A percentile compares a stretch with the other conserved stretches of the same genome.
Evolutionary conservation across 2,797 vertebrate species (phyloP).

Genomic region (Centroberyx gerrardi): DNA sequence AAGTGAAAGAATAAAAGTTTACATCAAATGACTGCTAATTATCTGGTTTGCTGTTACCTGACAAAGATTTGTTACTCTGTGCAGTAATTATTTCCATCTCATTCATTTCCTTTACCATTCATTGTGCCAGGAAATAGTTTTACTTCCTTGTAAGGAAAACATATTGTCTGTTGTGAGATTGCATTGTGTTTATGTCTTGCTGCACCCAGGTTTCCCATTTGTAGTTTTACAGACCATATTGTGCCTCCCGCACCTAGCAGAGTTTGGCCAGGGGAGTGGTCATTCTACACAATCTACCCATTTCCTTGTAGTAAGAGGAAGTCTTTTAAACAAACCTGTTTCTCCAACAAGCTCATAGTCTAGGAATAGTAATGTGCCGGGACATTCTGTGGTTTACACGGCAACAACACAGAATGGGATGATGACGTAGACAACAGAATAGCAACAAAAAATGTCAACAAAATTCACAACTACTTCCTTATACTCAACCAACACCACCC

Average conservation of each 20-base stretch:
- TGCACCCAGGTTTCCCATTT: not conserved
- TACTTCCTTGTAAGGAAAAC: slow-evolving; percentile 25
- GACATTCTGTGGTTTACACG: not conserved
- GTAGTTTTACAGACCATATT: no score
- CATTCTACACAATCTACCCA: not conserved
- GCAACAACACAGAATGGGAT: not conserved
- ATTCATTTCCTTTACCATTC: not conserved
- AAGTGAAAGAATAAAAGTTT: not conserved
- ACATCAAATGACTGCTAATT: not conserved
- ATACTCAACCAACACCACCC: not conserved
- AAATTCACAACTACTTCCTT: not conserved
- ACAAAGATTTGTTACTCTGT: not conserved
- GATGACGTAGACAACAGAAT: not conserved
- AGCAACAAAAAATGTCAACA: not conserved
- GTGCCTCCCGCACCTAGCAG: no score
- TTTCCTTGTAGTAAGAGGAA: slow-evolving; percentile 14
- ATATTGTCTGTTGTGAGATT: not conserved
- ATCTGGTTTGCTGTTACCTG: not conserved
- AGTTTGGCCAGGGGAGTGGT: not conserved
- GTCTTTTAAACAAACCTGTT: slow-evolving; percentile 30
- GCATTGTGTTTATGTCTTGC: not conserved
- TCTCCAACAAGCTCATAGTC: not conserved
- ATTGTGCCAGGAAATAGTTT: slow-evolving; percentile 1
- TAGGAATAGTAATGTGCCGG: not conserved
- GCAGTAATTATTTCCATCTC: not conserved